Evolutionary conservation across 2,888 invertebrate species (phyloP), one percentile per base, ranked within the genome.

Genomic region (Aquatica leii): DNA sequence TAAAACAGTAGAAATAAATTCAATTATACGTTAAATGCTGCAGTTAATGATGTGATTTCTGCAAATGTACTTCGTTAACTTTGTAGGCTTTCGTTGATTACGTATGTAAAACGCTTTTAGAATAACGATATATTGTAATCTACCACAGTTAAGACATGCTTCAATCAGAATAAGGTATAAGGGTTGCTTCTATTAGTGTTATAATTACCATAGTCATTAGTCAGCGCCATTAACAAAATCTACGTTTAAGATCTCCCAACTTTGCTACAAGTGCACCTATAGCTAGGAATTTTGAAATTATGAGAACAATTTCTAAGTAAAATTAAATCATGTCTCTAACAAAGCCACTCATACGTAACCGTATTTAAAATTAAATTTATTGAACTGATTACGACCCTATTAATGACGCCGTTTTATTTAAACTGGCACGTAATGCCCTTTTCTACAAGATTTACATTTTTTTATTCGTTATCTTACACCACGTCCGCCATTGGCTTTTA

Each of bases 1-100:
- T 71, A 71, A 73, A 73, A 73, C 73, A 71, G 69, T 72, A 67
- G 68, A 65, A 70, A 71, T 71, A 71, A 73, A 73, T 71, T 72
- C 71, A 72, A 67, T 68, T 67, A 46, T 46, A 64, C 62, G 69
- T 69, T 69, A 71, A 71, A 71, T 70, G 66, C 69, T 67, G 70
- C 67, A 60, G 62, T 66, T 65, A 67, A 67, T 68, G 66, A 69
- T 59, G 68, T 66, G 68, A 69, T 70, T 71, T 67, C 65, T 53
- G 64, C 61, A 66, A 69, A 69, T 60, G 62, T 60, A 66, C 55
- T 61, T 62, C 59, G 59, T 67, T 60, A 63, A 67, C 65, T 69
- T 69, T 57, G 63, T 37, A 53, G 69, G 67, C 51, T 69, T 69
- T 67, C 59, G 59, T 69, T 69, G 67, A 69, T 69, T 69, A 69